Evolutionary conservation across 2,888 invertebrate genomes (phyloP).

Genomic region (Pammene fasciana): DNA sequence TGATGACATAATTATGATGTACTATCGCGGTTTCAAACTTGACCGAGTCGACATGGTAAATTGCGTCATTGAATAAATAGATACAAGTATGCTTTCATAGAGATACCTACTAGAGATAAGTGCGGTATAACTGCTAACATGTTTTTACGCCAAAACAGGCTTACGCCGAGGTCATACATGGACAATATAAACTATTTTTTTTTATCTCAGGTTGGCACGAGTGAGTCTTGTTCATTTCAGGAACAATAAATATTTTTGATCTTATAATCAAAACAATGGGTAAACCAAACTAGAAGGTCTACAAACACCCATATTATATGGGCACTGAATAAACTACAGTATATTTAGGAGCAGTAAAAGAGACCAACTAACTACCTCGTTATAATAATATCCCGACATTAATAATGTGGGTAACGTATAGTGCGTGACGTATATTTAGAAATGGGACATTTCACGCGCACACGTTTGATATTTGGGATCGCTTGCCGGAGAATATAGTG

Average conservation of each 20-base stretch:
- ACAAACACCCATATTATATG: too few species aligned
- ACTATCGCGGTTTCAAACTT: constrained; percentile 13
- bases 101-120: not conserved
- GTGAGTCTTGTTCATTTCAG: not conserved
- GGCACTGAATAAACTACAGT: too few species aligned
- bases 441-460: constrained; percentile 38
- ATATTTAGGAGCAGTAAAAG: not conserved
- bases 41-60: constrained; percentile 1
- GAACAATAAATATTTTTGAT: not conserved
- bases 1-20: constrained; percentile 8
- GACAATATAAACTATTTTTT: constrained; percentile 28
- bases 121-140: constrained; percentile 14
- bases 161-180: constrained; percentile 17
- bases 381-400: constrained; percentile 25
- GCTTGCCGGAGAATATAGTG: constrained; percentile 10
- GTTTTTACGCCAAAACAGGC: constrained; percentile 27
- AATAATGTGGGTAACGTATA: constrained; percentile 29
- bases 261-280: not conserved
- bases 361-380: not conserved
- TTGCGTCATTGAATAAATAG: constrained; percentile 26
- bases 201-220: not conserved
- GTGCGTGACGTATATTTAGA: constrained; percentile 38
- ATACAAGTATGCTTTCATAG: constrained; percentile 2
- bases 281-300: too few species aligned
- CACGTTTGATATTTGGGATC: constrained; percentile 16